Evolutionary conservation across 2,888 invertebrate genomes (phyloP), one percentile per base, ranked within the genome.

Genomic region (Synanthedon vespiformis): DNA sequence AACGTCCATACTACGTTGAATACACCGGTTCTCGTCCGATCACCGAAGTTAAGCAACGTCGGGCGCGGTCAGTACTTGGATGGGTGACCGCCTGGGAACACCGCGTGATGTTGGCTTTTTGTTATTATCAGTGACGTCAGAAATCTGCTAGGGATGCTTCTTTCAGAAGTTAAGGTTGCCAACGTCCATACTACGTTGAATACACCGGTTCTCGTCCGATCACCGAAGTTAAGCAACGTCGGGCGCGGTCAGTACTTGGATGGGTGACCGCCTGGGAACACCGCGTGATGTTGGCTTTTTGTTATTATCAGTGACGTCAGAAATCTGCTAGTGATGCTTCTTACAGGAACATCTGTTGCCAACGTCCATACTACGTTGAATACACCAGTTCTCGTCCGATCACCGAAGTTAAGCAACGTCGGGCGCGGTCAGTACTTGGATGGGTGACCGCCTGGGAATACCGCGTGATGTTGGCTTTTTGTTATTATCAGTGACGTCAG

Each of bases 1-100:
- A 27, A 27, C 27, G 8, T 27, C 8, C 8, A 27, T 27, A 27
- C 27, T 27, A 27, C 27, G 27, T 27, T 27, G 27, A 27, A 27
- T 22, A 22, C 22, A 22, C 22, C 22, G 22, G 22, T 72, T 72
- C 69, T 74, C 72, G 73, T 72, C 72, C 71, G 74, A 74, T 74
- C 72, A 72, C 72, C 72, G 72, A 72, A 74, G 70, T 72, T 68
- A 72, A 72, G 72, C 72, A 71, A 68, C 70, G 64, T 72, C 70
- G 72, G 72, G 74, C 70, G 74, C 61, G 61, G 58, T 48, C 18
- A 48, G 48, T 48, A 48, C 48, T 48, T 48, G 48, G 48, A 48
- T 61, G 61, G 62, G 61, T 61, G 62, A 62, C 61, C 61, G 61
- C 63, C 59, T 62, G 63, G 61, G 64, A 62, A 64, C 62, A 61